Evolutionary conservation across 37 sponge, comb jelly and placozoan species (phyloP), one percentile per base, ranked within the genome.

Genomic region (Axinella damicornis): DNA sequence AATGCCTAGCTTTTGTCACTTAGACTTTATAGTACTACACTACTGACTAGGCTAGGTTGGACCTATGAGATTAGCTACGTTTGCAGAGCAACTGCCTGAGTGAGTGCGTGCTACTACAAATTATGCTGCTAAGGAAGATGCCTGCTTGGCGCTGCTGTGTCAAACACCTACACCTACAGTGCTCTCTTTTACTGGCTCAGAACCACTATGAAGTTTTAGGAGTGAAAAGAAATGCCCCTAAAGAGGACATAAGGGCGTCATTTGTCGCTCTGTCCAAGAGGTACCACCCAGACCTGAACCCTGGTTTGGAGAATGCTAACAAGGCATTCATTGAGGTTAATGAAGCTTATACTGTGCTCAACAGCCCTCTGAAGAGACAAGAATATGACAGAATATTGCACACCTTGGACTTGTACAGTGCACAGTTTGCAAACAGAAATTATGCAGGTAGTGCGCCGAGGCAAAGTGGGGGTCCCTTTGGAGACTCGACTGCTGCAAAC

Each of bases 241-340:
- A 61, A 27, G 63, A 66, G 9, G 92, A 92, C 13, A 87, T 92
- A 30, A 83, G 54, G 71, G 41, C 54, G 0, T 73, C 88, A 0
- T 92, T 92, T 73, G 28, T 92, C 20, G 54, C 65, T 16, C 80
- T 92, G 5, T 92, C 88, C 46, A 92, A 92, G 40, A 57, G 78
- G 60, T 55, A 79, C 28, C 92, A 92, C 28, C 92, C 92, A 19
- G 92, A 92, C 54, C 22, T 76, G 21, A 91, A 91, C 53, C 91
- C 85, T 32, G 65, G 32, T 35, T n/a, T 53, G 5, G 21, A 39
- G 39, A 37, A 76, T 12, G 54, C 67, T 1, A 70, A 22, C 30
- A 77, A 39, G 24, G 0, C 70, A 12, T 92, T 92, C 56, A 67
- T 71, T 13, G 87, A 77, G 38, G 39, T 92, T 15, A 86, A 86